Conservation (phyloP, 2,888 invertebrate genomes). For the Eupithecia exiguata region DNA sequence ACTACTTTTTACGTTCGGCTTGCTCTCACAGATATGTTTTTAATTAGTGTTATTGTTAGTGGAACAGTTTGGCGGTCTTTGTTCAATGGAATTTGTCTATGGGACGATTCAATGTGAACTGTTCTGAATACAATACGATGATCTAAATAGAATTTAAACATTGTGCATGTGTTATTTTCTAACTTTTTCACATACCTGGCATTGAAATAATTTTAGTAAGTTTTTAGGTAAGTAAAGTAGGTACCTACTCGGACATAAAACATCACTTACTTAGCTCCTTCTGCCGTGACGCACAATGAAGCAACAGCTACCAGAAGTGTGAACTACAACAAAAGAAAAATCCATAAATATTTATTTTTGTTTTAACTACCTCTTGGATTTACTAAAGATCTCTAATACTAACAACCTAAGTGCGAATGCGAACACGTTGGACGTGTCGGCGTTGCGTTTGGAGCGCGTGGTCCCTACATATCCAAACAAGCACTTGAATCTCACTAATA, state of each 20-base stretch:
- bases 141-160: not conserved
- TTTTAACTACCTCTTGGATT: not conserved
- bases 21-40: not conserved
- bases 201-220: not conserved
- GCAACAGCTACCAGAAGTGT: conserved; percentile 79
- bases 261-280: conserved; percentile 76
- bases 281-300: conserved; percentile 67
- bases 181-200: not conserved
- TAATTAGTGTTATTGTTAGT: not conserved
- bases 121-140: not conserved
- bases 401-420: too few relatives aligned
- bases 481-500: too few relatives aligned
- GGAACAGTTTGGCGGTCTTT: not conserved
- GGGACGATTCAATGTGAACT: not conserved
- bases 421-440: not conserved
- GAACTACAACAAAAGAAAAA: conserved; percentile 67
- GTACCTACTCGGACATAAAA: conserved; percentile 6
- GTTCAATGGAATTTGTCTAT: not conserved
- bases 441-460: too few relatives aligned
- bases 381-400: not conserved
- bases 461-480: too few relatives aligned
- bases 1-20: not conserved
- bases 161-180: not conserved
- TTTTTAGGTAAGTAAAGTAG: not conserved
- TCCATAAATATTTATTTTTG: not conserved